These are phyloP conservation scores for Conops quadrifasciatus DNA, from an alignment of 2,888 invertebrate genomes.

Conservation along the genomic window DNA sequence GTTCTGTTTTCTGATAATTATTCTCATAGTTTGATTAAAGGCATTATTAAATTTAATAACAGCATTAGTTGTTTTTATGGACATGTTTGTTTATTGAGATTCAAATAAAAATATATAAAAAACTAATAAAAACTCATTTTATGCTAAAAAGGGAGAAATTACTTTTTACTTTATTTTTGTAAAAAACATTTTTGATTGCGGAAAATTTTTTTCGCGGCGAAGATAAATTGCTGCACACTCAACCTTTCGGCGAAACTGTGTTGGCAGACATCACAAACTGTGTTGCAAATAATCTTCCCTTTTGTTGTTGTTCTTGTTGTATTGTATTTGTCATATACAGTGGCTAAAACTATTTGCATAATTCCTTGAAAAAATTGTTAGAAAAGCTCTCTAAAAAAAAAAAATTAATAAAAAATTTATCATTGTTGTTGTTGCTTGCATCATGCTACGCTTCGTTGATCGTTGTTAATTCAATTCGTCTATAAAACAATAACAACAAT, in stretches of 20 bases:
- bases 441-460: constrained; percentile 53
- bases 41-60: constrained; percentile 20
- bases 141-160: constrained; percentile 35
- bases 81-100: constrained; percentile 36
- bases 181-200: too few species aligned
- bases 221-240: too few species aligned
- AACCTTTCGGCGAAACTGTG: too few species aligned
- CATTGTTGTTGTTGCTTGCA: too few species aligned
- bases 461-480: constrained; percentile 30
- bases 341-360: constrained; percentile 49
- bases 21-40: neutral
- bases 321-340: too few species aligned
- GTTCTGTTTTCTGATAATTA: constrained; percentile 12
- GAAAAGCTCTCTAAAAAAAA: constrained; percentile 37
- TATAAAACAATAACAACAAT: constrained; percentile 3
- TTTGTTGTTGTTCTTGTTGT: too few species aligned
- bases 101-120: constrained; percentile 36
- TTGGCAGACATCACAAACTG: too few species aligned
- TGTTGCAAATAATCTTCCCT: too few species aligned
- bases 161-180: neutral
- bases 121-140: constrained; percentile 40
- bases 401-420: too few species aligned
- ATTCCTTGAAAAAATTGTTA: constrained; percentile 55
- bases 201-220: too few species aligned
- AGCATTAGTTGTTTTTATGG: constrained; percentile 40